Base-by-base conservation (phyloP, 1,140 invertebrate genomes). In the Stratiolaelaps scimitus region DNA sequence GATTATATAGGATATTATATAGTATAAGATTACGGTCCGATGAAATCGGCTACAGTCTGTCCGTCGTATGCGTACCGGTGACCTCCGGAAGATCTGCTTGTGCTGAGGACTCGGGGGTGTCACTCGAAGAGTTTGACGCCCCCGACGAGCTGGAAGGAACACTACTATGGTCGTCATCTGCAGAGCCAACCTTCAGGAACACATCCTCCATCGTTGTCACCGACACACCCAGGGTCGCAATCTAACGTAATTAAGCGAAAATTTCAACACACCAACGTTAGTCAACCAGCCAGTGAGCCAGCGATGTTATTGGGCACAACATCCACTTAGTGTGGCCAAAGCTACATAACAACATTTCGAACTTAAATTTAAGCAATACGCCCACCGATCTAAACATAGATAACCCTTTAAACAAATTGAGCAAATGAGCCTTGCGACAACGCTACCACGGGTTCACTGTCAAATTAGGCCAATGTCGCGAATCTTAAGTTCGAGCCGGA, bases 141-240 rank as follows among this genome's bases (percentile, higher is more conserved):
- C 7, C 23, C 34, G 53, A 60, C 13, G 15, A 60, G 17, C 26
- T 26, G 53, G 53, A 60, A 17, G 26, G 15, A 2, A 2, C 17
- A 10, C 2, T 26, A 23, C 4, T 34, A 15, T 23, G 26, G 2
- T 60, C 53, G n/a, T 60, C 53, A 15, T 46, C 64, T 15, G 40
- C 64, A 4, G 40, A 23, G 15, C 44, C 44, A 29, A 43, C 44
- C 43, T 72, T 76, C 1, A 79, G 67, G 67, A 79, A 79, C 6
- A 79, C 78, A 70, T 79, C 78, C 64, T 79, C 78, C 75, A 79
- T 77, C 10, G 78, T 79, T 23, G 77, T 78, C n/a, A 60, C 53
- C 4, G 53, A 17, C 15, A 60, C 53, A 17, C 53, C 53, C 2
- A 60, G 53, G 2, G 26, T 60, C 15, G 53, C 53, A 26, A 60